Evolutionary conservation across 2,797 vertebrate genomes (phyloP).

Genomic region (Antrozous pallidus): DNA sequence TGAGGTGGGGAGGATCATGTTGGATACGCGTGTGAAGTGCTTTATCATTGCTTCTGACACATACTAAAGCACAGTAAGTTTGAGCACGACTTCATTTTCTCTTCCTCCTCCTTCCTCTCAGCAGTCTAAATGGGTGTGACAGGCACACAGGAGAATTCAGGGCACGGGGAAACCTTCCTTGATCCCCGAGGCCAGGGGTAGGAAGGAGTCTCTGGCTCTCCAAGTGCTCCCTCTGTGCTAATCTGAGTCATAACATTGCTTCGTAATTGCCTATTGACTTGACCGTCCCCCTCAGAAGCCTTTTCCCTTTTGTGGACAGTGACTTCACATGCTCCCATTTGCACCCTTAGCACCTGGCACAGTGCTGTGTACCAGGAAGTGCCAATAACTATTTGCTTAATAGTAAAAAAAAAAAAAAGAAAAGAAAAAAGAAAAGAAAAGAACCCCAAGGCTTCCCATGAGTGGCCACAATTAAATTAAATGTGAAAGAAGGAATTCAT

Average conservation of each 20-base stretch:
- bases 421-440: neutral
- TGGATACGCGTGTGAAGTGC: neutral
- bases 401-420: neutral
- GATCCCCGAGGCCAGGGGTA: neutral
- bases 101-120: neutral
- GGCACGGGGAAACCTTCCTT: neutral
- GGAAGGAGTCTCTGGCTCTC: neutral
- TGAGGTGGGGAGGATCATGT: neutral
- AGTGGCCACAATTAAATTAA: neutral
- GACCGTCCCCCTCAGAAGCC: neutral
- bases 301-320: neutral
- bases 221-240: rapidly evolving
- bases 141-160: neutral
- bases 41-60: neutral
- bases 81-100: neutral
- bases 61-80: neutral
- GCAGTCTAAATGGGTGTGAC: neutral
- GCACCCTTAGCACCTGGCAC: neutral
- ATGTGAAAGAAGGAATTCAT: neutral
- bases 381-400: neutral
- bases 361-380: neutral
- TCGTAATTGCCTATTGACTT: neutral
- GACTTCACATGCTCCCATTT: neutral
- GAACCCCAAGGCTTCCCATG: neutral
- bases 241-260: neutral